Evolutionary conservation across 2,888 invertebrate genomes (phyloP), one percentile per base, ranked within the genome.

Genomic region (Caenorhabditis wallacei): DNA sequence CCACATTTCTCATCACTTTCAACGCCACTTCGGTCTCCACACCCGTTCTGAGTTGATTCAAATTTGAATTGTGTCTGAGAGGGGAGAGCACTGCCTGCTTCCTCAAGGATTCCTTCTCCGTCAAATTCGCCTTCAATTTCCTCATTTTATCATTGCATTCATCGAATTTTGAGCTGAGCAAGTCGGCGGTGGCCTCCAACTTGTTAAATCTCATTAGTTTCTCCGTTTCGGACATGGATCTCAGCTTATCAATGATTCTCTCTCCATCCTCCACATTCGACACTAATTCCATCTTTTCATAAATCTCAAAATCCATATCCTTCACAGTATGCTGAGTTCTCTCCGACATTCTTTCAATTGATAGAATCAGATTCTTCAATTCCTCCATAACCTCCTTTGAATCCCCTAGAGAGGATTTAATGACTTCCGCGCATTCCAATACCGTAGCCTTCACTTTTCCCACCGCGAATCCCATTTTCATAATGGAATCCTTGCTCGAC

Each of bases 1-100:
- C 46, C 10, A 82, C 69, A 63, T 82, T 82, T 0, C 82, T 72
- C 78, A 82, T 78, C 26, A 82, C 82, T 72, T 78, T 78, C n/a
- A 82, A 56, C 7, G 82, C 78, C 16, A 72, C 48, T 18, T 82
- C 78, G 0, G 46, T 61, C n/a, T 82, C 82, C 10, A 51, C 35
- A 10, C 66, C 68, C 8, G 40, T n/a, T 26, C 53, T 68, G 35
- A 78, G 59, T 16, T 61, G 76, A 61, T 68, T 68, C 24, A 64
- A 37, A 30, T 53, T 61, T 2, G 51, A 61, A 18, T 71, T 76
- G n/a, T 18, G 30, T n/a, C 76, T 61, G n/a, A 82, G 54, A 1
- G 82, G 82, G 1, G 82, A 76, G 24, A 82, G 46, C 3, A 82
- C 63, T 2, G 74, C 35, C 22, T 64, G 66, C n/a, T 76, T 76